These are phyloP conservation scores for Probosciger aterrimus DNA, from an alignment of 2,113 vertebrate species.

Conservation along the genomic window DNA sequence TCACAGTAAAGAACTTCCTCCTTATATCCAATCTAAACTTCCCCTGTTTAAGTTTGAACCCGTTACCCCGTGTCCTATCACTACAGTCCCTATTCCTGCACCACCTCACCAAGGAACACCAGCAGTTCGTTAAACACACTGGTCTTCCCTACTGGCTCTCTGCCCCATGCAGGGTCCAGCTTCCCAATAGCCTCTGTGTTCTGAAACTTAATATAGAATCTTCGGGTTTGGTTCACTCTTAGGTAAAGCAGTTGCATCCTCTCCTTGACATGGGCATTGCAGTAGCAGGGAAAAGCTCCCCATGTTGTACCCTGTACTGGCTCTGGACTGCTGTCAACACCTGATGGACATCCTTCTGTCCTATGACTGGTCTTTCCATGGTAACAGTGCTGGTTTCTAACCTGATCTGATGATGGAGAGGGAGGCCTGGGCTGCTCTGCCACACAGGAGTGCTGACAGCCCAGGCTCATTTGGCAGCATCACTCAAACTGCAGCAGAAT, in stretches of 20 bases:
- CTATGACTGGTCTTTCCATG: background rate
- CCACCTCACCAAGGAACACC: background rate
- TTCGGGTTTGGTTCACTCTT: background rate
- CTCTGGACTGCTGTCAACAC: background rate
- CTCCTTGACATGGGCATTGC: background rate
- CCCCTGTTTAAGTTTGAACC: too few relatives aligned
- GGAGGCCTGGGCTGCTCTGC: background rate
- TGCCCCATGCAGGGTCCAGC: background rate
- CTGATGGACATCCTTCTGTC: background rate
- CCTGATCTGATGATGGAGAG: background rate
- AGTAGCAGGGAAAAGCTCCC: background rate
- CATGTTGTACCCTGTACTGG: rapidly evolving
- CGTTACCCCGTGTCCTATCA: too few relatives aligned
- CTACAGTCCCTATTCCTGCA: background rate
- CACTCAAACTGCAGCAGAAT: background rate
- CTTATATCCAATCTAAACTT: too few relatives aligned
- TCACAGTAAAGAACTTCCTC: too few relatives aligned
- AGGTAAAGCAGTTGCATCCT: background rate
- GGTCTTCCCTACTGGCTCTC: background rate
- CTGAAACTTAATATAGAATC: rapidly evolving
- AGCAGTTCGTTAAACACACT: background rate
- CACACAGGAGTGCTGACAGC: background rate
- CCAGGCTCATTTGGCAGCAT: background rate
- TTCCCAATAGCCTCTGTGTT: rapidly evolving
- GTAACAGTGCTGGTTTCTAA: background rate